Conservation (phyloP, 2,888 invertebrate species). For the Acheta domesticus region DNA sequence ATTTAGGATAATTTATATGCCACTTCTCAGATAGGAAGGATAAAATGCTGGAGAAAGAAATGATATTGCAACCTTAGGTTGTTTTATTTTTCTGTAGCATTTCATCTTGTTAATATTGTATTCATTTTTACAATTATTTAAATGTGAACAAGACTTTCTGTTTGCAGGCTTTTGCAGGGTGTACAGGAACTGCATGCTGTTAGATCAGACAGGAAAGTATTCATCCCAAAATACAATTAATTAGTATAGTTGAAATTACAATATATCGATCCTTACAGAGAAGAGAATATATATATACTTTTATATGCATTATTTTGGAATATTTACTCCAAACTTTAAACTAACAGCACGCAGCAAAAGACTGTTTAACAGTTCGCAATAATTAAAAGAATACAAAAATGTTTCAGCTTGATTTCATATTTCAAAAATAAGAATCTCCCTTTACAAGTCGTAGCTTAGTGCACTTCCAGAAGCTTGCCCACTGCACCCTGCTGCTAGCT, state of each 20-base stretch:
- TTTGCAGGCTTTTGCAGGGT: slow-evolving; percentile 19
- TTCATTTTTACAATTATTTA: slow-evolving; percentile 24
- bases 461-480: not conserved
- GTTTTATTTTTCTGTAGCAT: slow-evolving; percentile 31
- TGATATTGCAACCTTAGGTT: not conserved
- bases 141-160: slow-evolving; percentile 11
- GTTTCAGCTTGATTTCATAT: not conserved
- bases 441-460: not conserved
- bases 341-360: slow-evolving; percentile 4
- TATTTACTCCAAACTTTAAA: not conserved
- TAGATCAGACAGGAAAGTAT: not conserved
- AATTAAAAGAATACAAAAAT: not conserved
- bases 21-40: not conserved
- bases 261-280: slow-evolving; percentile 19
- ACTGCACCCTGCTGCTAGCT: slow-evolving; percentile 7
- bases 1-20: too few relatives aligned
- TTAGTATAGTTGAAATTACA: not conserved
- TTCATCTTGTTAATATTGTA: slow-evolving; percentile 30
- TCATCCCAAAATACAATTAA: not conserved
- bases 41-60: not conserved
- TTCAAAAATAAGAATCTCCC: not conserved
- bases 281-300: slow-evolving; percentile 24
- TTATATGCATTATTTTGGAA: slow-evolving; percentile 11
- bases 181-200: slow-evolving; percentile 4
- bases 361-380: slow-evolving; percentile 4